Percentiles rank a stretch among this genome's conserved stretches.
Evolutionary conservation across 2,113 vertebrate species (phyloP).

Genomic region (Galemys pyrenaicus): DNA sequence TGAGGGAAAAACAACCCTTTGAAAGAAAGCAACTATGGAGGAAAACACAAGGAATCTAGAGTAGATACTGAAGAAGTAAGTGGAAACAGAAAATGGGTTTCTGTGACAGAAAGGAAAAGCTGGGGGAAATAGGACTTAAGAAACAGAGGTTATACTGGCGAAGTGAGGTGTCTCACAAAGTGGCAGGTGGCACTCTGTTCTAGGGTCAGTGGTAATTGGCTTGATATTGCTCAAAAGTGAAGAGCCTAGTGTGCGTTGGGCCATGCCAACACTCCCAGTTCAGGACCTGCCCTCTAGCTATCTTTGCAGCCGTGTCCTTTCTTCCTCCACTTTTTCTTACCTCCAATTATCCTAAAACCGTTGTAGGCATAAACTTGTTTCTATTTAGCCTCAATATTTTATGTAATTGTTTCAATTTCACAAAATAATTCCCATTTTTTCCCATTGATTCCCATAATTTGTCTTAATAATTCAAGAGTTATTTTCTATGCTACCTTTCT

Average conservation of each 20-base stretch:
- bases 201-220: background rate
- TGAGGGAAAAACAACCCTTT: background rate
- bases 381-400: background rate
- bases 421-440: background rate
- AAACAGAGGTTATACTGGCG: background rate
- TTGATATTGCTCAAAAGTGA: background rate
- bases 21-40: background rate
- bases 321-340: background rate
- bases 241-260: accelerated
- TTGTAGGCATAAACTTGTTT: background rate
- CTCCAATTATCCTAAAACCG: background rate
- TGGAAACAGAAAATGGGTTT: background rate
- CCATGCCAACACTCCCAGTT: background rate
- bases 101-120: background rate
- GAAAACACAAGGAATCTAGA: background rate
- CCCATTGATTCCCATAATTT: too few species aligned
- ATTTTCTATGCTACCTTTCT: background rate
- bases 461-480: background rate
- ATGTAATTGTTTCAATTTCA: background rate
- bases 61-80: background rate
- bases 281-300: background rate
- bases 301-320: background rate
- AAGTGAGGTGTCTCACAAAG: background rate
- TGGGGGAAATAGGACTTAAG: background rate
- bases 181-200: background rate